These are phyloP conservation scores for Archips crataeganus DNA, from an alignment of 2,888 invertebrate species.

Conservation along the genomic window DNA sequence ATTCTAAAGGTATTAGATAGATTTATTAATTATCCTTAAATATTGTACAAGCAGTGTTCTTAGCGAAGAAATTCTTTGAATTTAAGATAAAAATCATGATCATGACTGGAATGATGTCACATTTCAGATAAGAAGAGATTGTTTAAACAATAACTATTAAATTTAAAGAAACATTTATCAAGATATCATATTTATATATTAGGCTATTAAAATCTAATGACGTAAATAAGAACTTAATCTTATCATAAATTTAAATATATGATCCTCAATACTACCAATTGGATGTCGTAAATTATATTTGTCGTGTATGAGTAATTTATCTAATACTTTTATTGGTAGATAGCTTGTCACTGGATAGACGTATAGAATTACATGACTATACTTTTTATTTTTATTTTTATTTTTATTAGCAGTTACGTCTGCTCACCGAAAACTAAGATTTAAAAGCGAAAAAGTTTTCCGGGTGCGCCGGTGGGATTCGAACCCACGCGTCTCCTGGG, in stretches of 20 bases:
- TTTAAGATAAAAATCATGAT: not conserved
- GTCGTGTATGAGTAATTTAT: constrained; percentile 7
- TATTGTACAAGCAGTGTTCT: not conserved
- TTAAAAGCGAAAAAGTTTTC: too few relatives aligned
- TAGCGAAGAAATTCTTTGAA: not conserved
- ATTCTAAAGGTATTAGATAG: too few relatives aligned
- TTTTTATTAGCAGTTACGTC: too few relatives aligned
- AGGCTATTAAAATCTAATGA: not conserved
- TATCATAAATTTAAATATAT: constrained; percentile 12
- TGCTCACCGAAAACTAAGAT: too few relatives aligned
- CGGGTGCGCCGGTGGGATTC: too few relatives aligned
- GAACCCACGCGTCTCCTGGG: too few relatives aligned
- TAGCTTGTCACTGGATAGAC: not conserved
- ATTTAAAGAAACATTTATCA: not conserved
- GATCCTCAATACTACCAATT: not conserved
- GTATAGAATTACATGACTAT: not conserved
- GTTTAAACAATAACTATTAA: not conserved
- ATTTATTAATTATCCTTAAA: not conserved
- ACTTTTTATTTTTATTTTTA: too few relatives aligned
- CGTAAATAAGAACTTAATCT: not conserved
- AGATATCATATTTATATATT: not conserved
- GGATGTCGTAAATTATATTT: not conserved
- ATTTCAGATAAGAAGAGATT: not conserved
- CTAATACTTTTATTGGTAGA: constrained; percentile 7
- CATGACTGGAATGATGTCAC: not conserved